Percentiles rank a stretch among this genome's conserved stretches.
Evolutionary conservation across 2,113 vertebrate species (phyloP).

Genomic region (Megaptera novaeangliae): DNA sequence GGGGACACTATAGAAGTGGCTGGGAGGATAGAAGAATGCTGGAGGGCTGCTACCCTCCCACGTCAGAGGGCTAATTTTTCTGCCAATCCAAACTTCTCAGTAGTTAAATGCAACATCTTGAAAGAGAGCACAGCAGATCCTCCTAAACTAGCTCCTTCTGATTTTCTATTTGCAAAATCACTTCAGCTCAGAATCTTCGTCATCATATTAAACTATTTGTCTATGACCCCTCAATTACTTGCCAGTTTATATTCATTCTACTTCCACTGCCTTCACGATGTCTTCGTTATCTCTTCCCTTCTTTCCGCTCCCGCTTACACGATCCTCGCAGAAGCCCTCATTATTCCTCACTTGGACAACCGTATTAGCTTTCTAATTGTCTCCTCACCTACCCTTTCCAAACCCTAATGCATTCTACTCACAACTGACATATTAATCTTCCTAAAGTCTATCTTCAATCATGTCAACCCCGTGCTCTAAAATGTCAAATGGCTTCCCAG

Average conservation of each 20-base stretch:
- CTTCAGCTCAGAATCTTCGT: background rate
- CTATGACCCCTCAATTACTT: background rate
- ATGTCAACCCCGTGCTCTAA: background rate
- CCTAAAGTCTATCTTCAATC: constrained; percentile 12
- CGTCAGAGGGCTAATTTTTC: background rate
- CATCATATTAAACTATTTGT: background rate
- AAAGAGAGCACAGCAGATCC: background rate
- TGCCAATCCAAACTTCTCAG: background rate
- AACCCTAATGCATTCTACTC: background rate
- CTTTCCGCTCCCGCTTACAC: background rate
- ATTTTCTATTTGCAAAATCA: background rate
- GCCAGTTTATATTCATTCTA: background rate
- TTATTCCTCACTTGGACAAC: background rate
- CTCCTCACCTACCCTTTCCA: background rate
- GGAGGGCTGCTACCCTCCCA: background rate
- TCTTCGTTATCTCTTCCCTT: background rate
- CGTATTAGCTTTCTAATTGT: background rate
- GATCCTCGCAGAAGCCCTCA: background rate
- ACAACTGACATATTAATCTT: background rate
- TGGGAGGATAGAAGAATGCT: background rate
- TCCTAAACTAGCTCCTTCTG: background rate
- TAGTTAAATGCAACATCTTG: background rate
- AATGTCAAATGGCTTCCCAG: background rate
- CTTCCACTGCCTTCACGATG: background rate
- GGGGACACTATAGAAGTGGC: background rate